phyloP scores from a whole-genome alignment of 2,113 vertebrate species.

The Rhinolophus sinicus region DNA sequence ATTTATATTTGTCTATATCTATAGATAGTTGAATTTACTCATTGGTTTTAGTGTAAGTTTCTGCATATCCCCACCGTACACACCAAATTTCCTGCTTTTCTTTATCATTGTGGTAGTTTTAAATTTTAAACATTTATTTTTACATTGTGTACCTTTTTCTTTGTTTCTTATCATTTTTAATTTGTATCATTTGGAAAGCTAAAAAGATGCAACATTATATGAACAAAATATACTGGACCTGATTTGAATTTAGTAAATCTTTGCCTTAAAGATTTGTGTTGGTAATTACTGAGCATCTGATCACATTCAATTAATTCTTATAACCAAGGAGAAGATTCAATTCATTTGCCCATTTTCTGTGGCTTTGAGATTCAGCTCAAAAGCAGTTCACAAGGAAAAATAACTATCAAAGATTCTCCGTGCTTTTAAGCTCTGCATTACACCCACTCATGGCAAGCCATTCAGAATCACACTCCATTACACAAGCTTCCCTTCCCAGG shows the following conservation, averaged over 20 bases:
- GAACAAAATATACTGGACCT: neutral
- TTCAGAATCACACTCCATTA: slow-evolving; percentile 31
- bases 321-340: neutral
- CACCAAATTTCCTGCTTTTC: neutral
- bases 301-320: slow-evolving; percentile 49
- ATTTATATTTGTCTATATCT: neutral
- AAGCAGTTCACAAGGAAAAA: slow-evolving; percentile 51
- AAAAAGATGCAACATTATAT: neutral
- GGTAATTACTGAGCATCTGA: slow-evolving; percentile 46
- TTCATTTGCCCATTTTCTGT: slow-evolving; percentile 45
- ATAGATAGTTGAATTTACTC: neutral
- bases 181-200: neutral
- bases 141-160: neutral
- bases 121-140: neutral
- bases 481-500: neutral
- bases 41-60: neutral
- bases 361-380: slow-evolving; percentile 51
- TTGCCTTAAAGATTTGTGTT: slow-evolving; percentile 22
- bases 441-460: neutral
- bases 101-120: neutral
- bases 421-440: neutral
- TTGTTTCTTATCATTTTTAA: neutral
- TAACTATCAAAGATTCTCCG: neutral
- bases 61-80: neutral
- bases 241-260: slow-evolving; percentile 26